These are phyloP conservation scores for Rallus crepitans DNA, from an alignment of 2,797 vertebrate species.

Conservation along the genomic window DNA sequence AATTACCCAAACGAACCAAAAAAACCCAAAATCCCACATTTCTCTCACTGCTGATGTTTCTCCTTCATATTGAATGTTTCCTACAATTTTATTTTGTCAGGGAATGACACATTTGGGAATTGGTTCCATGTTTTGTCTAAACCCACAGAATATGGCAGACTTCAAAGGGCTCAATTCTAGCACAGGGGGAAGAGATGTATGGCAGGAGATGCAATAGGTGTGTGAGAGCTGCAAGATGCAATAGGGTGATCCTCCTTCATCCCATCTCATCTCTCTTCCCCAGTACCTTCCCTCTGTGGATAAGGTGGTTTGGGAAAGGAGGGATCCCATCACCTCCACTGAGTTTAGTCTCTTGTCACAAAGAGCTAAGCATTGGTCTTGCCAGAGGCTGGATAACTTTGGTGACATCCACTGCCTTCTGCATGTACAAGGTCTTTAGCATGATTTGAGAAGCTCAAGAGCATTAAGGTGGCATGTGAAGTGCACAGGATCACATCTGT, in stretches of 20 bases:
- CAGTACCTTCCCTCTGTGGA: neutral
- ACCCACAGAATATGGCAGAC: neutral
- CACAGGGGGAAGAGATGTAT: accelerated
- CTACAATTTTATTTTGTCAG: neutral
- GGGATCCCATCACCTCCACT: neutral
- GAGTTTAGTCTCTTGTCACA: neutral
- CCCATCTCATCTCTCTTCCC: too few relatives aligned
- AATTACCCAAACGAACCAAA: neutral
- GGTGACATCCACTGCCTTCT: neutral
- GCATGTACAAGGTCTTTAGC: neutral
- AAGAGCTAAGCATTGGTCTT: neutral
- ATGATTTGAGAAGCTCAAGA: neutral
- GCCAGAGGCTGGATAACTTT: neutral
- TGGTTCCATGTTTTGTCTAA: neutral
- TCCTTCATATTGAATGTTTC: neutral
- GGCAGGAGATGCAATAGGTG: neutral
- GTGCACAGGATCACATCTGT: neutral
- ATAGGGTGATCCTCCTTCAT: neutral
- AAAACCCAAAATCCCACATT: neutral
- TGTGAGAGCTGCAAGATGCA: neutral
- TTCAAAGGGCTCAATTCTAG: neutral
- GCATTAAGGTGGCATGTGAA: neutral
- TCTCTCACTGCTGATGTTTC: neutral
- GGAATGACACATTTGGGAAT: neutral
- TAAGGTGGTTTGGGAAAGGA: neutral